These are phyloP conservation scores for Trogon melanurus DNA, from an alignment of 2,113 vertebrate species.

Conservation along the genomic window DNA sequence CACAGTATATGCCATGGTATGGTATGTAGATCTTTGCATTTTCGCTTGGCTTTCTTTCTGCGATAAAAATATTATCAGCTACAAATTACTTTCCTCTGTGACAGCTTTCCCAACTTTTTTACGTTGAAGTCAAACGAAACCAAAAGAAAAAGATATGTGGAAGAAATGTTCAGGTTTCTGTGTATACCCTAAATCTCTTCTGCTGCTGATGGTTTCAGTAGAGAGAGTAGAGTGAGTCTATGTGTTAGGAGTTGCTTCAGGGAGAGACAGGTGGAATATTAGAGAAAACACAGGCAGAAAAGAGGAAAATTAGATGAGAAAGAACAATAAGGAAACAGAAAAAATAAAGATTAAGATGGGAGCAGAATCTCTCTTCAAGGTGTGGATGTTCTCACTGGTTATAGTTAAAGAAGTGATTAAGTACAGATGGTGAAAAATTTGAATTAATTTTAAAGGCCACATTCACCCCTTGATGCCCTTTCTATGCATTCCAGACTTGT, in stretches of 20 bases:
- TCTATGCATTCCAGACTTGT: background rate
- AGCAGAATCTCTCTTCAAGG: background rate
- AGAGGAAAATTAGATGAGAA: background rate
- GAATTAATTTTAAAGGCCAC: background rate
- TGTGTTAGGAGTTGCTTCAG: background rate
- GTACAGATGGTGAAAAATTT: background rate
- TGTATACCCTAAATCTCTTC: background rate
- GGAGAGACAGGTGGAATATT: background rate
- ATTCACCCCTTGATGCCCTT: background rate
- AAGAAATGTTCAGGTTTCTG: background rate
- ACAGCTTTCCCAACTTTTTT: background rate
- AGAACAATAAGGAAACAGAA: background rate
- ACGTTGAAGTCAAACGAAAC: background rate
- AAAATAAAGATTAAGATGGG: background rate
- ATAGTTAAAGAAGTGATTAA: background rate
- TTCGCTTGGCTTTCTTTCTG: background rate
- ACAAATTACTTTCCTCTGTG: background rate
- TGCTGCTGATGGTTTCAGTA: background rate
- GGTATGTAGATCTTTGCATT: background rate
- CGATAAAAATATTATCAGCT: background rate
- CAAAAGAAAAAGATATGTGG: background rate
- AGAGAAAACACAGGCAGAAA: background rate
- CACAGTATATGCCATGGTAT: fast-evolving
- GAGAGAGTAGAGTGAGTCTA: background rate
- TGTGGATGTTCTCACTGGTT: background rate